Evolutionary conservation across 2,888 invertebrate genomes (phyloP), one percentile per base, ranked within the genome.

Genomic region (Bellardia bayeri): DNA sequence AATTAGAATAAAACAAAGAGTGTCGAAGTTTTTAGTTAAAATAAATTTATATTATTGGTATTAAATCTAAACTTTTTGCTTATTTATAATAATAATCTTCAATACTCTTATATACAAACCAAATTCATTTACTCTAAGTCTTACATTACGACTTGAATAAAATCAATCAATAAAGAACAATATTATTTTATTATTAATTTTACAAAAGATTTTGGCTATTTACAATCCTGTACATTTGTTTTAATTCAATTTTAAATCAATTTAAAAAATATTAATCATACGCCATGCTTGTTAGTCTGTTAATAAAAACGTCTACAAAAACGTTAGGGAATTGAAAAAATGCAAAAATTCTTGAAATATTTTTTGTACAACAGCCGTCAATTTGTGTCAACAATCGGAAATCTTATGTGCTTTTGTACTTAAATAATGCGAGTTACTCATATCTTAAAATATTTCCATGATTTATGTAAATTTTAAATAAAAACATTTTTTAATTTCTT

Each of bases 401-500:
- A 64, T 49, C 51, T 66, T 56, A 42, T 49, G 14, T 8, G 37
- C 13, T 37, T 51, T 23, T 51, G 13, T 51, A 42, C 23, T 63
- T 54, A 42, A 42, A 14, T 42, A 72, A 45, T 37, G 37, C 42
- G 23, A 71, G 42, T 71, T 79, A 13, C 68, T 66, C 51, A 23
- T 78, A 40, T n/a, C 69, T 69, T 74, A 69, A 81, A 68, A 79
- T 84, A 74, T 87, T 85, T 56, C 11, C 56, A 82, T 79, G 82
- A 85, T 87, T 85, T 87, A 85, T 87, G 74, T 82, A 85, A 80
- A 82, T 82, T 79, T 82, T 58, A 45, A 58, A 49, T 49, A 58
- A 63, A 64, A n/a, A 72, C 37, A 54, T 83, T 64, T 76, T 82
- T 82, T n/a, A 75, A 56, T 58, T 45, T 40, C 2, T 45, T 45